phyloP scores from a whole-genome alignment of 2,888 invertebrate genomes.

The Hyppa rectilinea region DNA sequence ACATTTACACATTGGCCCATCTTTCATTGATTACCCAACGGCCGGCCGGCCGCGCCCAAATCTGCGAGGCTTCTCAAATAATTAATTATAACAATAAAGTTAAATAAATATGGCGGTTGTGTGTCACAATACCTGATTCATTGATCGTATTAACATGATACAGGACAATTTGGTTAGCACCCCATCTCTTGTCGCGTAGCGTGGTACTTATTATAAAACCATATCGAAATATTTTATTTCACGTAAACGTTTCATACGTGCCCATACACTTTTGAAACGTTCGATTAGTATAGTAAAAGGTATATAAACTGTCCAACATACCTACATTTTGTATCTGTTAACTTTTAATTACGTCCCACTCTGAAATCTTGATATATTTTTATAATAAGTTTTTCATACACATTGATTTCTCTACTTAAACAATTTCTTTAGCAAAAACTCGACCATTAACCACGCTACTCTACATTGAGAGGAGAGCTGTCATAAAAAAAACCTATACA shows the following conservation, averaged over 20 bases:
- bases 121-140: slow-evolving; percentile 57
- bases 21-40: not conserved
- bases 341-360: not conserved
- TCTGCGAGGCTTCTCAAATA: slow-evolving; percentile 81
- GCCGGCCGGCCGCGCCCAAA: slow-evolving; percentile 76
- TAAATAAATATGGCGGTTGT: slow-evolving; percentile 83
- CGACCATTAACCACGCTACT: not conserved
- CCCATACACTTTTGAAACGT: not conserved
- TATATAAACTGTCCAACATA: not conserved
- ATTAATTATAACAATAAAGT: slow-evolving; percentile 74
- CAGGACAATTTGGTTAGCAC: slow-evolving; percentile 38
- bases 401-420: not conserved
- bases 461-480: not conserved
- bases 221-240: not conserved
- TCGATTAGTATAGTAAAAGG: not conserved
- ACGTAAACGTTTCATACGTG: not conserved
- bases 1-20: slow-evolving; percentile 27
- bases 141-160: slow-evolving; percentile 39
- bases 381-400: slow-evolving; percentile 5
- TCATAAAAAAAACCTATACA: slow-evolving; percentile 30
- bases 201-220: not conserved
- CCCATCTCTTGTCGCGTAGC: slow-evolving; percentile 10
- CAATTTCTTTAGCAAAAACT: not conserved
- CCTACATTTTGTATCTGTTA: not conserved
- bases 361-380: not conserved